Base-by-base conservation (phyloP, 2,113 vertebrate genomes). In the Elephas maximus region DNA sequence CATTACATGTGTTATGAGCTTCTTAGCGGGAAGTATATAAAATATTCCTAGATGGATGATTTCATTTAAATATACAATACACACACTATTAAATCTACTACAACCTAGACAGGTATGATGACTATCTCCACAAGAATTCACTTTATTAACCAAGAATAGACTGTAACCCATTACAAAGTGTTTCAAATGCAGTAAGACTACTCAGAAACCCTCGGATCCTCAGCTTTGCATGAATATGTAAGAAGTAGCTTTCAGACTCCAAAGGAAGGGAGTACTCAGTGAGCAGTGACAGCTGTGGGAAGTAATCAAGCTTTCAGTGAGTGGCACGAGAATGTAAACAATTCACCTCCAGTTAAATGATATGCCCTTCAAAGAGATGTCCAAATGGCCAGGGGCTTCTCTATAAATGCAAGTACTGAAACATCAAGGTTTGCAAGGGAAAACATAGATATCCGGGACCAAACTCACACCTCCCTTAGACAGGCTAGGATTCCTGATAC, bases 111-210 rank as follows among this genome's bases (percentile, higher is more conserved):
- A 94, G 65, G 20, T 93, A 67, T 62, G 76, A 93, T 78, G 63
- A 76, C 73, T 81, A 17, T 85, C 60, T 91, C 51, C 5, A 0
- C 30, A 89, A 91, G 67, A 95, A 94, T 15, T 21, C 44, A 95
- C 62, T 87, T 91, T 83, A 73, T 87, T 93, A 97, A 53, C 74
- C 69, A 80, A 90, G 76, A 93, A 65, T 73, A 37, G 76, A 93
- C 0, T 71, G 33, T 7, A 94, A 76, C 18, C 28, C 71, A 24
- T 89, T 30, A 78, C n/a, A 71, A 62, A 97, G 41, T 83, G 44
- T 96, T 95, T 86, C 76, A 78, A 87, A 92, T 76, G 30, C 69
- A 93, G 2, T 85, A 90, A 94, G 74, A 79, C 45, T 91, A 85
- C 62, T 28, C 33, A 91, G 67, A 88, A 94, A 48, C 8, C 26